These are phyloP conservation scores for Mirounga angustirostris DNA, from an alignment of 2,113 vertebrate genomes.

Conservation along the genomic window DNA sequence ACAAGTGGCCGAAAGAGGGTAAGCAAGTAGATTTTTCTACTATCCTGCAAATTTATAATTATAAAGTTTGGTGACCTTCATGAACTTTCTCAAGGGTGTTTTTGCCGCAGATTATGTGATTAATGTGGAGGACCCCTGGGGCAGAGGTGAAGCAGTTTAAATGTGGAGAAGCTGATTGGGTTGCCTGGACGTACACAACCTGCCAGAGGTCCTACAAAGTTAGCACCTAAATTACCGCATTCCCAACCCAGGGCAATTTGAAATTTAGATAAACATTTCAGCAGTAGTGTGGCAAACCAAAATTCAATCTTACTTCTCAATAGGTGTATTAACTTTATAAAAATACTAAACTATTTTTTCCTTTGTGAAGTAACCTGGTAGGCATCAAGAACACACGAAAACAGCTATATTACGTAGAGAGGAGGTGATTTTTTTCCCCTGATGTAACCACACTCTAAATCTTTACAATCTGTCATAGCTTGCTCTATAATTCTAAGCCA, in stretches of 20 bases:
- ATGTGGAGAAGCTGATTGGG: neutral
- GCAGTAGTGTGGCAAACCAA: neutral
- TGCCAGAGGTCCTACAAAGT: neutral
- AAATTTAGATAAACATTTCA: slow-evolving; percentile 70
- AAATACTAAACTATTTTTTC: slow-evolving; percentile 54
- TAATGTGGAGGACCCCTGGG: neutral
- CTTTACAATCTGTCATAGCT: slow-evolving; percentile 73
- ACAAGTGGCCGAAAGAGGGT: slow-evolving; percentile 38
- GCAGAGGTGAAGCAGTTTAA: neutral
- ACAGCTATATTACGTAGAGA: slow-evolving; percentile 66
- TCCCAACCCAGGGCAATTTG: neutral
- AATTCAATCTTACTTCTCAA: neutral
- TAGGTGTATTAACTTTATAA: slow-evolving; percentile 34
- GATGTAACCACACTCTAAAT: slow-evolving; percentile 78
- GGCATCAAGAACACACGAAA: slow-evolving; percentile 45
- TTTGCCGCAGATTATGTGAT: slow-evolving; percentile 49
- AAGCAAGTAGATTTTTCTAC: slow-evolving; percentile 70
- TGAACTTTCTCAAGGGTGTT: slow-evolving; percentile 61
- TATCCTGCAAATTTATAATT: slow-evolving; percentile 69
- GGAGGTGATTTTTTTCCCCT: slow-evolving; percentile 31
- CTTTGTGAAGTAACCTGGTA: slow-evolving; percentile 50
- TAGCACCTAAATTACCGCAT: neutral
- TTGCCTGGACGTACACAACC: neutral
- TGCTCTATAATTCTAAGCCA: slow-evolving; percentile 74
- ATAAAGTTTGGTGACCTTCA: slow-evolving; percentile 59